Conservation (phyloP, 2,113 vertebrate genomes). For the zebrafish (Danio rerio) region DNA sequence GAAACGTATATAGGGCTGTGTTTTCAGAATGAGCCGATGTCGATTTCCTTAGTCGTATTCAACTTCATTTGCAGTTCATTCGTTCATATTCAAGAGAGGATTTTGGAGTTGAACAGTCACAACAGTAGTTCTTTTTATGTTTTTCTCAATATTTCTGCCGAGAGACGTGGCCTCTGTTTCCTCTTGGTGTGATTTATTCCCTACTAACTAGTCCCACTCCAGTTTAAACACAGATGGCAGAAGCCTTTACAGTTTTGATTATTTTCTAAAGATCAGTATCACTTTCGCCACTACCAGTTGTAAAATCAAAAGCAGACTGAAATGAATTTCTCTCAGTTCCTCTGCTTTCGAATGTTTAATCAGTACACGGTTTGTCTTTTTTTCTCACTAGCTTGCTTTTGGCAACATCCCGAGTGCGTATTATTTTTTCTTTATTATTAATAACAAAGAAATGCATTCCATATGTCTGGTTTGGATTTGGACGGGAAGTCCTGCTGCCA, state of each 20-base stretch:
- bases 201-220: slow-evolving; percentile 38
- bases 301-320: slow-evolving; percentile 69
- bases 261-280: slow-evolving; percentile 64
- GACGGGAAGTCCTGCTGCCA: slow-evolving; percentile 64
- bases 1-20: too few relatives aligned
- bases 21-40: too few relatives aligned
- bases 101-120: neutral
- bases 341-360: slow-evolving; percentile 66
- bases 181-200: slow-evolving; percentile 51
- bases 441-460: slow-evolving; percentile 80
- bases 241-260: slow-evolving; percentile 56
- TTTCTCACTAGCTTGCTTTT: slow-evolving; percentile 69
- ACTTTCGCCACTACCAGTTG: slow-evolving; percentile 73
- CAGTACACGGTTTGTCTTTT: slow-evolving; percentile 67
- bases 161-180: slow-evolving; percentile 44
- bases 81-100: too few relatives aligned
- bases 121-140: slow-evolving; percentile 1
- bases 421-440: slow-evolving; percentile 80
- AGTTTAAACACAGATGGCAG: slow-evolving; percentile 35
- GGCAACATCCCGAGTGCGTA: slow-evolving; percentile 71
- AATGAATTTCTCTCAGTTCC: slow-evolving; percentile 65
- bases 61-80: neutral
- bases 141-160: neutral
- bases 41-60: neutral
- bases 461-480: slow-evolving; percentile 72